phyloP scores from a whole-genome alignment of 92 coral and sea anemone species.

The Palythoa grandis region DNA sequence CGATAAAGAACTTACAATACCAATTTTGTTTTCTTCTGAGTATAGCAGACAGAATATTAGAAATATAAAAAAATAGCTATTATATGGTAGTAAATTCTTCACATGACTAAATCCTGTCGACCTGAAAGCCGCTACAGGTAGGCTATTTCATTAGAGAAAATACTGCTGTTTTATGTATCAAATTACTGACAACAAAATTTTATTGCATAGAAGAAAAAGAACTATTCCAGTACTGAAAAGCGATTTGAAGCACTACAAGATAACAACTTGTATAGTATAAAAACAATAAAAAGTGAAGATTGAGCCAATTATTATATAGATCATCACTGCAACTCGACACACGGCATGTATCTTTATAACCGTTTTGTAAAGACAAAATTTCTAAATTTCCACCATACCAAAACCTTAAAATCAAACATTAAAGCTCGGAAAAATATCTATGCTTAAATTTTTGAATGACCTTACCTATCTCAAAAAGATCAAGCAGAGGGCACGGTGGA shows the following conservation, averaged over 20 bases:
- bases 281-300: background rate
- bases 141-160: background rate
- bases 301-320: background rate
- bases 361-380: background rate
- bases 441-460: background rate
- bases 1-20: no score
- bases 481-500: background rate
- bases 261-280: background rate
- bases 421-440: background rate
- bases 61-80: no score
- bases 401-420: background rate
- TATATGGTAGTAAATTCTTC: background rate
- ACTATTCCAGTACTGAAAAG: background rate
- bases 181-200: background rate
- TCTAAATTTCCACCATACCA: background rate
- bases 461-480: constrained; percentile 32
- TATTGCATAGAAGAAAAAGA: background rate
- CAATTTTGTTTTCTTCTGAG: background rate
- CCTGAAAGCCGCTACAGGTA: constrained; percentile 33
- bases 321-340: background rate
- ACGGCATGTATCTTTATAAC: background rate
- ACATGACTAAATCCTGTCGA: background rate
- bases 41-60: background rate
- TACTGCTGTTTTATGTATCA: background rate
- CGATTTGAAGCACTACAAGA: background rate